Conservation (phyloP, 2,113 vertebrate species). For the Puntigrus tetrazona region DNA sequence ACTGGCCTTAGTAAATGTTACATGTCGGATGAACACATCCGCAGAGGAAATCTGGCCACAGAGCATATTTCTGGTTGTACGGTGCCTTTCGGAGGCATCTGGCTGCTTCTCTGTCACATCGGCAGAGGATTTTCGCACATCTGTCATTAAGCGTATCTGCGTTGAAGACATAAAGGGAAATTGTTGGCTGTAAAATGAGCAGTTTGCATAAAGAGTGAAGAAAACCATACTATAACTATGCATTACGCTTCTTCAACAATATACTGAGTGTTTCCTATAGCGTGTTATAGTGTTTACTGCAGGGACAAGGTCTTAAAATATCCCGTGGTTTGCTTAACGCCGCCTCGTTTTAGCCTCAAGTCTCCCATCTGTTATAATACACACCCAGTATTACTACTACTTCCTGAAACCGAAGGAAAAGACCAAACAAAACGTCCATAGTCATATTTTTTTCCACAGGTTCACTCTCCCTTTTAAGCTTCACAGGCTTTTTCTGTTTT, state of each 20-base stretch:
- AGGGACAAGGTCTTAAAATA: constrained; percentile 50
- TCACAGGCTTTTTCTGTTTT: neutral
- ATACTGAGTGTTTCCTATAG: constrained; percentile 10
- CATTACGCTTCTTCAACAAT: constrained; percentile 2
- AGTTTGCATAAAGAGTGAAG: neutral
- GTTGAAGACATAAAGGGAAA: constrained; percentile 59
- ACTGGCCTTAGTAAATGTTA: constrained; percentile 68
- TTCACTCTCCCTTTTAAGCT: neutral
- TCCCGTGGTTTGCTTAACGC: constrained; percentile 34
- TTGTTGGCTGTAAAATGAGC: constrained; percentile 7
- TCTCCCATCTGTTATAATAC: constrained; percentile 44
- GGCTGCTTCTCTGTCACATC: constrained; percentile 84
- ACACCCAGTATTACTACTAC: constrained; percentile 39
- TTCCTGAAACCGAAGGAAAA: constrained; percentile 17
- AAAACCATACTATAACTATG: neutral
- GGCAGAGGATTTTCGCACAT: constrained; percentile 85
- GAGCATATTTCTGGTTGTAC: constrained; percentile 73
- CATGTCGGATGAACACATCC: constrained; percentile 78
- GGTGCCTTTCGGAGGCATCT: constrained; percentile 78
- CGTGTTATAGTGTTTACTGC: constrained; percentile 14
- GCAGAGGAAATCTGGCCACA: constrained; percentile 85
- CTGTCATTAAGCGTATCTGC: constrained; percentile 80
- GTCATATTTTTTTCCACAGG: neutral
- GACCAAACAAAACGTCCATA: constrained; percentile 18
- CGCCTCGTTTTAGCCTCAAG: constrained; percentile 16